Percentiles rank a stretch among this genome's conserved stretches.
Evolutionary conservation across 2,113 vertebrate species (phyloP).

Genomic region (Proterorhinus semilunaris): DNA sequence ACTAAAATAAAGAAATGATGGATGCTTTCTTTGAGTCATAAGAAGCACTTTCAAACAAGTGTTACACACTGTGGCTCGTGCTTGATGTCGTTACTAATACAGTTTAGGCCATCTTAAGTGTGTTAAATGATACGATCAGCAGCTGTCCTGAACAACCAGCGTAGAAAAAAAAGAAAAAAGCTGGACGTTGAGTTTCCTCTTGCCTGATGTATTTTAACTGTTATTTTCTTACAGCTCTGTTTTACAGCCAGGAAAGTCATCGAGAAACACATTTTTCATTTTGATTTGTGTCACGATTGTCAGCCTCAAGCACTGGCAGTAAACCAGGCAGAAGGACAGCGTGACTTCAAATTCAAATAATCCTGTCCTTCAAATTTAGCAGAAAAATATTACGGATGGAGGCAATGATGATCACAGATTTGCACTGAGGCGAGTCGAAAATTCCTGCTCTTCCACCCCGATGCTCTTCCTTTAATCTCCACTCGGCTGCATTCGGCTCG

Average conservation of each 20-base stretch:
- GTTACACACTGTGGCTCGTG: too few relatives aligned
- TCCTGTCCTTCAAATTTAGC: neutral
- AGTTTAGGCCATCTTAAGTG: conserved; percentile 8
- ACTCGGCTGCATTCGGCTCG: conserved; percentile 17
- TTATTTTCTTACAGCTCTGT: conserved; percentile 31
- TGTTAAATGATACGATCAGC: conserved; percentile 23
- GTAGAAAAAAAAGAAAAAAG: conserved; percentile 4
- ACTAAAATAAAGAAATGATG: too few relatives aligned
- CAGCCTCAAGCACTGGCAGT: neutral
- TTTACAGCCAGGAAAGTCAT: conserved; percentile 29
- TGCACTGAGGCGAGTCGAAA: conserved; percentile 28
- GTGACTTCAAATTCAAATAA: neutral
- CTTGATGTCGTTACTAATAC: conserved; percentile 39
- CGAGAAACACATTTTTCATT: conserved; percentile 18
- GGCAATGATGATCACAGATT: conserved; percentile 28
- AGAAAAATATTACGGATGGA: neutral
- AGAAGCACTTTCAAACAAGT: too few relatives aligned
- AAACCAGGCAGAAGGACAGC: conserved; percentile 6
- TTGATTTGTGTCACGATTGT: conserved; percentile 8
- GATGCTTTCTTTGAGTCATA: too few relatives aligned
- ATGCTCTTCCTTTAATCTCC: conserved; percentile 30
- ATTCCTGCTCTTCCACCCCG: conserved; percentile 14
- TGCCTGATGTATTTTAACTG: conserved; percentile 21
- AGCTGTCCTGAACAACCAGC: conserved; percentile 19
- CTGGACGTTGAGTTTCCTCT: conserved; percentile 1